A percentile compares a stretch with the other conserved stretches of the same genome.
Conservation (phyloP, 1,140 invertebrate genomes). For the Drosophila jambulina region DNA sequence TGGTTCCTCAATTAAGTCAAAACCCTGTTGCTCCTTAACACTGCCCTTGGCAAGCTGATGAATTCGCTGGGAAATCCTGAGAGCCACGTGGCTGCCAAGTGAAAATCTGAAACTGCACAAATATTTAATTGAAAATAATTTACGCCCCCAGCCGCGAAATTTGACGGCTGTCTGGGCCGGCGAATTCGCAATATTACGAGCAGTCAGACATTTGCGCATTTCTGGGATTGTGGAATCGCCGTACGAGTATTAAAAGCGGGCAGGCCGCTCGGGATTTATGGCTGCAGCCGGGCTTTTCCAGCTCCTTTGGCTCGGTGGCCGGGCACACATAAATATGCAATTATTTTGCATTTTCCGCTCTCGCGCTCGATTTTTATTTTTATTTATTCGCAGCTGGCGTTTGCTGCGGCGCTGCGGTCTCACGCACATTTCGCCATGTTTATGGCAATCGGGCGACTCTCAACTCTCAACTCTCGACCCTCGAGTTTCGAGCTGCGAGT, state of each 20-base stretch:
- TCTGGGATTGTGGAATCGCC: conserved; percentile 22
- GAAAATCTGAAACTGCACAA: conserved; percentile 19
- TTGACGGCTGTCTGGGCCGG: conserved; percentile 26
- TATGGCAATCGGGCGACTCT: conserved; percentile 59
- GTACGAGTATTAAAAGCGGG: conserved; percentile 49
- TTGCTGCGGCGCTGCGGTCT: conserved; percentile 37
- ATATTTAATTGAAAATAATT: conserved; percentile 61
- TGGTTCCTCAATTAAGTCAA: background rate
- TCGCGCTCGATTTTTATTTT: conserved; percentile 44
- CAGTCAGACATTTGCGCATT: conserved; percentile 62
- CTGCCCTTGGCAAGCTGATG: background rate
- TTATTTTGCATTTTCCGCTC: conserved; percentile 76
- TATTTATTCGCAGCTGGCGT: conserved; percentile 52
- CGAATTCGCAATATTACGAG: conserved; percentile 44
- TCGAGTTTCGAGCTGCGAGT: conserved; percentile 21
- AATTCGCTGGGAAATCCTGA: background rate
- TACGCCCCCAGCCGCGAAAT: conserved; percentile 14
- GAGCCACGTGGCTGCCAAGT: background rate
- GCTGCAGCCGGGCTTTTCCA: conserved; percentile 25
- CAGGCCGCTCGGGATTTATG: conserved; percentile 54
- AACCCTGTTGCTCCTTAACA: background rate
- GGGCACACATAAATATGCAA: conserved; percentile 76
- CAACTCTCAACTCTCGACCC: background rate
- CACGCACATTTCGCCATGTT: conserved; percentile 70
- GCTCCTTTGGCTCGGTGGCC: conserved; percentile 46